phyloP scores from a whole-genome alignment of 2,113 vertebrate species.

The Protobothrops mucrosquamatus region DNA sequence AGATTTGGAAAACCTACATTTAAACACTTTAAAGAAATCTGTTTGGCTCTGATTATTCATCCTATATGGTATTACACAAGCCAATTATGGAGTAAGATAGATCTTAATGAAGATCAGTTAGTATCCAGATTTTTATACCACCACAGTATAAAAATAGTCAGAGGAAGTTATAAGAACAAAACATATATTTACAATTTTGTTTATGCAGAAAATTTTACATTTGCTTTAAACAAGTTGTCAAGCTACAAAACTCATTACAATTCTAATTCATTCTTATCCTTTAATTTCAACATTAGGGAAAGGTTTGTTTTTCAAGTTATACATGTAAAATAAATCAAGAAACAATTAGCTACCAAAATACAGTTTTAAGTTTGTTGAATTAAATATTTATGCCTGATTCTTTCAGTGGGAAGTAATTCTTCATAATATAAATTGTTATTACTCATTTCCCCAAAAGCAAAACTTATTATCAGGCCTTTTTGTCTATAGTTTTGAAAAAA shows the following conservation, averaged over 20 bases:
- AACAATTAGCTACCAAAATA: not conserved
- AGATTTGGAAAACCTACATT: not conserved
- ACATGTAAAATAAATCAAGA: not conserved
- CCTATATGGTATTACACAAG: not conserved
- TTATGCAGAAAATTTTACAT: not conserved
- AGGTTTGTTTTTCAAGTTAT: not conserved
- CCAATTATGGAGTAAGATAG: not conserved
- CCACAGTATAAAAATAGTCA: not conserved
- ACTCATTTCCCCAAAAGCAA: fast-evolving
- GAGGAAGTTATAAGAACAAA: not conserved
- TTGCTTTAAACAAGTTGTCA: not conserved
- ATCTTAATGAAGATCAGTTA: not conserved
- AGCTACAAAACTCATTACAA: not conserved
- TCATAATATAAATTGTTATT: not conserved
- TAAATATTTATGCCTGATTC: not conserved
- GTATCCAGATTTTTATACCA: not conserved
- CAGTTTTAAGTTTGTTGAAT: not conserved
- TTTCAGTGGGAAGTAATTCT: not conserved
- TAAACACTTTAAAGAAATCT: not conserved
- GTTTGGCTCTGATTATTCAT: not conserved
- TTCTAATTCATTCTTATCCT: not conserved
- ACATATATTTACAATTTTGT: not conserved
- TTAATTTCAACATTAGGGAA: not conserved
- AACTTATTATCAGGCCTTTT: not conserved
- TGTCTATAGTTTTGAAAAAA: not conserved